Evolutionary conservation across 2,113 vertebrate species (phyloP).

Genomic region (Cephalopterus ornatus): DNA sequence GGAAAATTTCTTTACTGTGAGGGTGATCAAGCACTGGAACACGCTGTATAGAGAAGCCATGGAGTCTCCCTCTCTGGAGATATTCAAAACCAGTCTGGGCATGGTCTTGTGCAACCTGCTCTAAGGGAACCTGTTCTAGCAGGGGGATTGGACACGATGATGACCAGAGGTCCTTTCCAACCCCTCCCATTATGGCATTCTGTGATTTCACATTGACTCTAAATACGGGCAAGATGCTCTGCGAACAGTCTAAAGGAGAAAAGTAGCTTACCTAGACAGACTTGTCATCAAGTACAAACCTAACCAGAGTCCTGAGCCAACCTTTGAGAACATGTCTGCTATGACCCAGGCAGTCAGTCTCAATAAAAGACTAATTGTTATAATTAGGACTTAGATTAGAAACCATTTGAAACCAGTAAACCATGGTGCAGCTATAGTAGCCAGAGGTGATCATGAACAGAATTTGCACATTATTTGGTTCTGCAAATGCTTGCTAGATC

Average conservation of each 20-base stretch:
- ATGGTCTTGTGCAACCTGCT: fast-evolving
- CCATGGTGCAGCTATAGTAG: neutral
- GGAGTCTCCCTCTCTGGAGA: neutral
- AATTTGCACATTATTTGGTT: neutral
- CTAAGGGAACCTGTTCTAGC: neutral
- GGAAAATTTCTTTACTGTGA: neutral
- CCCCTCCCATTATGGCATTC: neutral
- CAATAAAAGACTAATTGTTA: neutral
- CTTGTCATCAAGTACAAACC: neutral
- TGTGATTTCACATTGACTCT: neutral
- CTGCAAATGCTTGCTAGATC: neutral
- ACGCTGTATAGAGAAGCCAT: neutral
- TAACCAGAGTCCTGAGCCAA: neutral
- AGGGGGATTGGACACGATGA: neutral
- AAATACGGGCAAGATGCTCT: neutral
- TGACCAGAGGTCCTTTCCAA: neutral
- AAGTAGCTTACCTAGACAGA: neutral
- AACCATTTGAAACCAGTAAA: neutral
- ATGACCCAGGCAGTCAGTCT: neutral
- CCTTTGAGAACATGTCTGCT: neutral
- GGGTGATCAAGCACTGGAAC: neutral
- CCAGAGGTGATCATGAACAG: neutral
- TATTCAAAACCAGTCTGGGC: neutral
- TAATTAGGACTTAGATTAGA: neutral
- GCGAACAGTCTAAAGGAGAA: neutral